Evolutionary conservation across 2,888 invertebrate species (phyloP), one percentile per base, ranked within the genome.

Genomic region (Ichneumoninae sp.): DNA sequence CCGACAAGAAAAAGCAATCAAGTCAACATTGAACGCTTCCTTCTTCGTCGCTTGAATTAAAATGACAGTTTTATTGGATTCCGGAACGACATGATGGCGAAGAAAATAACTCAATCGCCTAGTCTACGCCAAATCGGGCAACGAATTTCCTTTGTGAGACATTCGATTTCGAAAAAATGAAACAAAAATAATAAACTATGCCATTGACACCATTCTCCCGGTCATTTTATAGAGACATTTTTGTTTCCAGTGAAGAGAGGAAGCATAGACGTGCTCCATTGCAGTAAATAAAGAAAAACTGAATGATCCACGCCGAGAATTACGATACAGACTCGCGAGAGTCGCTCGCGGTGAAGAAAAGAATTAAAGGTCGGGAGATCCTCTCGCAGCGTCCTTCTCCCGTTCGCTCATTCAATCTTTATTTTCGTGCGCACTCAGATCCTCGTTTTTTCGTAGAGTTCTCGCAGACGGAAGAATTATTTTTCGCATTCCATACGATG

Each of bases 1-100:
- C 44, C 33, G 71, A 80, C 83, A 65, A 79, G 79, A 79, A 80
- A 87, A 87, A 83, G 87, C 84, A 87, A 87, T 87, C 83, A 83
- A 80, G 75, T 79, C 72, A 76, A 33, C 57, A 57, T 82, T 76
- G 52, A 16, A 52, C 62, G 82, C 70, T 79, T 83, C 47, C 71
- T 80, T 79, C 72, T 57, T 47, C 76, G 76, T 30, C 66, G 79
- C 76, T 76, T 70, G 83, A 81, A 85, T 86, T 85, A 85, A 83
- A 85, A 83, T 85, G 76, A 83, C 83, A 80, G 81, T 83, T 86
- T 83, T 80, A 76, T 78, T 66, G 71, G 52, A 36, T 66, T 16
- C 19, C 33, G 33, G 22, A 36, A 50, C 30, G 10, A 10, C 26
- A 8, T 22, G 36, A 79, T 57, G 50, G 33, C 60, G 47, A 50